These are phyloP conservation scores for Leptinotarsa undecemlineata DNA, from an alignment of 1,140 invertebrate genomes.

Conservation along the genomic window DNA sequence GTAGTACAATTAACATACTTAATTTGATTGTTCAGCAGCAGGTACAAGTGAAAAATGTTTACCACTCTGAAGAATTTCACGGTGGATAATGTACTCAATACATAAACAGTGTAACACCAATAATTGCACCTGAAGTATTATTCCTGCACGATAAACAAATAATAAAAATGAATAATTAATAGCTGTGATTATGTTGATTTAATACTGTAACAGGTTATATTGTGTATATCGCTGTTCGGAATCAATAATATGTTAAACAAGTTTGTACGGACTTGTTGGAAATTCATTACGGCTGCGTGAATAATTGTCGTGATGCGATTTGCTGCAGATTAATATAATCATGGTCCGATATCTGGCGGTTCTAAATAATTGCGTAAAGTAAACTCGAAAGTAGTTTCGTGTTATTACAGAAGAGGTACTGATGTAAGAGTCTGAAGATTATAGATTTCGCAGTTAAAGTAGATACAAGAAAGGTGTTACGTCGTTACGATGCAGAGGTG, in stretches of 20 bases:
- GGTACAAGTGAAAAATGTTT: conserved; percentile 5
- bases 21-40: not conserved
- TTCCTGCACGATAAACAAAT: not conserved
- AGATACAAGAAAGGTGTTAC: no score
- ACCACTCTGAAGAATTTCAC: not conserved
- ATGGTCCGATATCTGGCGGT: not conserved
- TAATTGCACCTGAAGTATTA: not conserved
- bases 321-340: conserved; percentile 6
- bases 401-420: not conserved
- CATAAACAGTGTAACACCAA: not conserved
- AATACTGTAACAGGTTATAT: not conserved
- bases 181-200: not conserved
- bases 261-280: conserved; percentile 7
- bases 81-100: not conserved
- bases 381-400: conserved; percentile 1
- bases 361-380: not conserved
- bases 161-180: conserved; percentile 3
- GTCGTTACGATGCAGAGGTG: no score
- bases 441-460: not conserved
- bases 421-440: not conserved
- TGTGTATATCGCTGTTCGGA: conserved; percentile 3
- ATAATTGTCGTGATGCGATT: not conserved
- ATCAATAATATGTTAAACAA: conserved; percentile 7
- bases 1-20: not conserved
- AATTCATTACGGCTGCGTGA: not conserved